These are phyloP conservation scores for Brevipalpus yothersi DNA, from an alignment of 1,140 invertebrate species.

Conservation along the genomic window DNA sequence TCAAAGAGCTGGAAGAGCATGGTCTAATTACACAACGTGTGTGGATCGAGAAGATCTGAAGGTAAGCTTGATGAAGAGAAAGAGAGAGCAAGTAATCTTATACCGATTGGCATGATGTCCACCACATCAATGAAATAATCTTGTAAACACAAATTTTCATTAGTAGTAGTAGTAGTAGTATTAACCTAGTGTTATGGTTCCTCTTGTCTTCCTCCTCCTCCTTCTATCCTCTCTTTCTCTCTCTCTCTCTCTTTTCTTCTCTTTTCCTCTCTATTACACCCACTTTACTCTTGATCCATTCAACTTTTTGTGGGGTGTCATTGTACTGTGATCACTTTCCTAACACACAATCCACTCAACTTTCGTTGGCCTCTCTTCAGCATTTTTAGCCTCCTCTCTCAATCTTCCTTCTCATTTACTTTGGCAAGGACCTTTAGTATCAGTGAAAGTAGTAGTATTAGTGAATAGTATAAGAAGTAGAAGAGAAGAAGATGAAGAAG, in stretches of 20 bases:
- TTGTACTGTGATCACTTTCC: no score
- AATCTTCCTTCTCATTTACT: no score
- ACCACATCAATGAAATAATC: not conserved
- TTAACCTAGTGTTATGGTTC: not conserved
- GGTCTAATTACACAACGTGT: slow-evolving; percentile 77
- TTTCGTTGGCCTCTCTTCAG: no score
- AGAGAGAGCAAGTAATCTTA: not conserved
- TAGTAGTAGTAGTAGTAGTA: not conserved
- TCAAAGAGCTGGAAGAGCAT: slow-evolving; percentile 24
- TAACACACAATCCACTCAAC: no score
- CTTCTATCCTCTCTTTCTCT: not conserved
- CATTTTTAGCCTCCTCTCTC: no score
- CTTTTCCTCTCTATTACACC: not conserved
- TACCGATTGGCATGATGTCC: not conserved
- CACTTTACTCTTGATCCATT: not conserved
- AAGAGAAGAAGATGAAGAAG: no score
- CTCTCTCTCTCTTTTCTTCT: not conserved
- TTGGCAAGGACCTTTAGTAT: no score
- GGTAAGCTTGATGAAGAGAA: not conserved
- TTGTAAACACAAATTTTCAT: not conserved
- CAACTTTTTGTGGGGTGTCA: no score
- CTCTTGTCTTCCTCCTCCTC: not conserved
- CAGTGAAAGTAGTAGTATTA: no score
- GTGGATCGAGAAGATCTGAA: slow-evolving; percentile 35
- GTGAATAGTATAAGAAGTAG: no score